Evolutionary conservation across 1,140 invertebrate genomes (phyloP).

Genomic region (Atta colombica): DNA sequence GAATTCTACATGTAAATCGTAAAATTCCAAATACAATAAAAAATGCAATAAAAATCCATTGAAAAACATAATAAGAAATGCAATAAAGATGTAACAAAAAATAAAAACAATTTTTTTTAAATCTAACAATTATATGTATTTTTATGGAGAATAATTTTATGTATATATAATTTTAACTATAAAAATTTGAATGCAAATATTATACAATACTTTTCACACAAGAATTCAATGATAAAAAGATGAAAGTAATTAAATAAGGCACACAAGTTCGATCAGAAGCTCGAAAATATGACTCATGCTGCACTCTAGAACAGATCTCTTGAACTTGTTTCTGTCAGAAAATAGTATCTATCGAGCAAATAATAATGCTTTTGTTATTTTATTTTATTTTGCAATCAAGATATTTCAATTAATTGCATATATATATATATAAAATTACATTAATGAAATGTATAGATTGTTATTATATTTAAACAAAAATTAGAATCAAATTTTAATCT

Average conservation of each 20-base stretch:
- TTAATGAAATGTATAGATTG: neutral
- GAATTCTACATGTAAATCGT: neutral
- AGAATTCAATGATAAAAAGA: neutral
- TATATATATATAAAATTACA: neutral
- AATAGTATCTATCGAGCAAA: neutral
- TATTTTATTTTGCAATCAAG: neutral
- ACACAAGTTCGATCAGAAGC: neutral
- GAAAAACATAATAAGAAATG: no score
- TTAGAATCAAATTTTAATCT: no score
- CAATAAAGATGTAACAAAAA: no score
- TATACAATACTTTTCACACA: neutral
- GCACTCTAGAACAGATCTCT: conserved; percentile 16
- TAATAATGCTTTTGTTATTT: conserved; percentile 26
- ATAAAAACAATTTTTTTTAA: no score
- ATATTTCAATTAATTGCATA: neutral
- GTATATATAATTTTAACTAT: neutral
- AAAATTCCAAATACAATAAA: neutral
- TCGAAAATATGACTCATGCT: conserved; percentile 11
- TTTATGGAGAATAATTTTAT: neutral
- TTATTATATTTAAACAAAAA: neutral
- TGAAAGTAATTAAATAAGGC: neutral
- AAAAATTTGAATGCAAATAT: conserved; percentile 9
- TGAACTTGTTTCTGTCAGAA: neutral
- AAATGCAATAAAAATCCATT: neutral
- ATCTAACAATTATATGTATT: no score